Base-by-base conservation (phyloP, 2,113 vertebrate species). In the Psittacus erithacus region DNA sequence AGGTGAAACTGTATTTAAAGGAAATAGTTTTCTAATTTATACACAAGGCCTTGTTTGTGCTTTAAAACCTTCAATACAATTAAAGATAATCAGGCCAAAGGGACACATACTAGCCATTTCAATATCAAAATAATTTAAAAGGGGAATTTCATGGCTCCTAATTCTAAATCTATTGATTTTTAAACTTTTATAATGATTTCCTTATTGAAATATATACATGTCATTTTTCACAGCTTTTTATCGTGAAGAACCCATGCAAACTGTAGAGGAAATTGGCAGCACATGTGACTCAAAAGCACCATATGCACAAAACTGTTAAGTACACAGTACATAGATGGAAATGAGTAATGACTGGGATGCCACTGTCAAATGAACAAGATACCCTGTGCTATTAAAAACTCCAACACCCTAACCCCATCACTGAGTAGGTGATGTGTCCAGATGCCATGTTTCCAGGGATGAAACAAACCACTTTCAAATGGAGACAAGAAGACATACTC, bases 321-420 rank as follows among this genome's bases (percentile, higher is more conserved):
- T 16, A 29, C 16, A 41, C 7, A 43, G 49, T 19, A 28, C 10
- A 35, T 17, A 59, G 69, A 39, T 23, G 39, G 60, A 63, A 76
- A 65, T 3, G 28, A 2, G 1, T 10, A 84, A 55, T 0, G 0
- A 69, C 44, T 39, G 63, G 63, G 22, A n/a, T 65, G 68, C 18
- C n/a, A 31, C 41, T 14, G 27, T 24, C 81, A 57, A 11, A 22
- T 39, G 46, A 86, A 70, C 28, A 79, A 44, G 43, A 35, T 16
- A 47, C 4, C 7, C 25, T 4, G 0, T 24, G 8, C 38, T 50
- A 57, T 15, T 46, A 41, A 50, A 82, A 50, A 60, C 17, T 6
- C 50, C 64, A 76, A 13, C 31, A 33, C 13, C 12, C 22, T 17
- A 18, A 5, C 27, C 59, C 62, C 52, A 23, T 57, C 11, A 23